Evolutionary conservation across 2,113 vertebrate species (phyloP).

Genomic region (Epinephelus lanceolatus): DNA sequence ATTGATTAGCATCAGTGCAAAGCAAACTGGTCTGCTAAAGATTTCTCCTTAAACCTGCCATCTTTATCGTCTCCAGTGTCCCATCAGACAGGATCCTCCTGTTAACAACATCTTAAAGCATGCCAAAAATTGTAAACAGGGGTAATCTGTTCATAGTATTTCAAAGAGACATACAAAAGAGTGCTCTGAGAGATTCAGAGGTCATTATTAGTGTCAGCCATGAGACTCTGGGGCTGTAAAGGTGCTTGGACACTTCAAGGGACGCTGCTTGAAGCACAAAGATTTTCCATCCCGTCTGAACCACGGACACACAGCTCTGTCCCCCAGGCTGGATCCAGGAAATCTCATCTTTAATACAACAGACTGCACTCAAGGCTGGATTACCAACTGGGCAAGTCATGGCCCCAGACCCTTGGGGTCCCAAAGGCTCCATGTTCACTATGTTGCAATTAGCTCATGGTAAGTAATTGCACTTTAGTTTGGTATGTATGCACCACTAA

Average conservation of each 20-base stretch:
- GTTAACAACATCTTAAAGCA: background rate
- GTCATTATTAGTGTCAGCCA: background rate
- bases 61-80: background rate
- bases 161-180: constrained; percentile 36
- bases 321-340: constrained; percentile 11
- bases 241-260: constrained; percentile 23
- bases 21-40: background rate
- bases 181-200: constrained; percentile 13
- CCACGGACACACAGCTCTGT: background rate
- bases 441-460: background rate
- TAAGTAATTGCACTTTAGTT: background rate
- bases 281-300: background rate
- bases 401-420: background rate
- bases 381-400: background rate
- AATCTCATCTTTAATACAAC: background rate
- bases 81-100: background rate
- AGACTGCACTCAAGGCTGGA: background rate
- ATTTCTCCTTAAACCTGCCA: background rate
- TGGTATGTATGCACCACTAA: background rate
- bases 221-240: constrained; percentile 30
- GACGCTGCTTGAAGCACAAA: constrained; percentile 44
- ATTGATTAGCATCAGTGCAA: background rate
- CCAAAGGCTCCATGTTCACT: background rate
- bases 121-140: constrained; percentile 10
- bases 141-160: constrained; percentile 10